phyloP scores from a whole-genome alignment of 1,140 invertebrate genomes.

The Procambarus clarkii region DNA sequence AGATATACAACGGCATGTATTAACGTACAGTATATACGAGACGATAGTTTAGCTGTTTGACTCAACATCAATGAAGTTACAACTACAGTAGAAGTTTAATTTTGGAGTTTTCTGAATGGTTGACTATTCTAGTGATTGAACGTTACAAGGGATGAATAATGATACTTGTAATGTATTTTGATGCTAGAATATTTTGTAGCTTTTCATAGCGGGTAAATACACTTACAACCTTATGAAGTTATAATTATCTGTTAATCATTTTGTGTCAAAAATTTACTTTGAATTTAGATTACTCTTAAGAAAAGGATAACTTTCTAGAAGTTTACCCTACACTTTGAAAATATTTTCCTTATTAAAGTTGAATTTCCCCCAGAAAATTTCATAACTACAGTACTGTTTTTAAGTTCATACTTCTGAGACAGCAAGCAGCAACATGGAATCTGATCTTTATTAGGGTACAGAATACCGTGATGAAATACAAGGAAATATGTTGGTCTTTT shows the following conservation, averaged over 20 bases:
- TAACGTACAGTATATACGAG: background rate
- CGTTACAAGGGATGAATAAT: background rate
- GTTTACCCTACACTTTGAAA: background rate
- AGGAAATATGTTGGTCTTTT: background rate
- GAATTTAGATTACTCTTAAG: background rate
- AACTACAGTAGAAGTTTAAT: background rate
- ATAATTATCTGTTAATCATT: background rate
- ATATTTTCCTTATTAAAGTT: background rate
- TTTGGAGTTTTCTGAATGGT: background rate
- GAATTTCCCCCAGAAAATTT: background rate
- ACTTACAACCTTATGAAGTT: background rate
- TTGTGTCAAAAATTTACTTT: background rate
- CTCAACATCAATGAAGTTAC: background rate
- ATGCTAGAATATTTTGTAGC: slow-evolving; percentile 9
- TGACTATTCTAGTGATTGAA: slow-evolving; percentile 1
- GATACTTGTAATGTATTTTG: background rate
- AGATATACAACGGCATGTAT: background rate
- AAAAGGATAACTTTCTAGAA: background rate
- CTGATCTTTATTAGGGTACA: background rate
- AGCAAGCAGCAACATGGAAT: background rate
- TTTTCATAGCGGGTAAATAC: background rate
- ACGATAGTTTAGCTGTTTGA: background rate
- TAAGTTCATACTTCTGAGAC: background rate
- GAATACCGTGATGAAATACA: background rate
- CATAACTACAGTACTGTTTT: background rate